Percentiles rank a stretch among this genome's conserved stretches.
phyloP scores from a whole-genome alignment of 2,888 invertebrate species.

The Drosophila bunnanda region DNA sequence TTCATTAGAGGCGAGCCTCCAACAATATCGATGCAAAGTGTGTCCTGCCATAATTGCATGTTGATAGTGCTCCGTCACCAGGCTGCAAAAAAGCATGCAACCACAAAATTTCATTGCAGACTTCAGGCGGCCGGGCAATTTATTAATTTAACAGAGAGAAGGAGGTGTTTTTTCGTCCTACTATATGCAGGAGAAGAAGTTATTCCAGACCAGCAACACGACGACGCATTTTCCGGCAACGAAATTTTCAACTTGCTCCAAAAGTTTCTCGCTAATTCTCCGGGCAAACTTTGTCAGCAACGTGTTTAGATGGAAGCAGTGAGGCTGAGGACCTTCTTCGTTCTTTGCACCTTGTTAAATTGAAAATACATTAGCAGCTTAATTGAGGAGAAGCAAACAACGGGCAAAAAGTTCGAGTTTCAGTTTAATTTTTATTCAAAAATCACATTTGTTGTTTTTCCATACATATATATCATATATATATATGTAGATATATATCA shows the following conservation, averaged over 20 bases:
- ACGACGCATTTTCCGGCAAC: slow-evolving; percentile 35
- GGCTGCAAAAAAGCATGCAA: slow-evolving; percentile 39
- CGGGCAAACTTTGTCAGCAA: slow-evolving; percentile 56
- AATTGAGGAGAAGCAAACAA: slow-evolving; percentile 26
- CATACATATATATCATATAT: slow-evolving; percentile 39
- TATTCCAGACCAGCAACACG: slow-evolving; percentile 36
- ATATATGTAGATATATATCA: slow-evolving; percentile 49
- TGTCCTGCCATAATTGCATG: slow-evolving; percentile 35
- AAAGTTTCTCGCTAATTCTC: slow-evolving; percentile 71
- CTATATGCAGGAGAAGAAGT: slow-evolving; percentile 3
- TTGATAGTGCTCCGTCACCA: slow-evolving; percentile 30
- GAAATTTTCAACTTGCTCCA: slow-evolving; percentile 45
- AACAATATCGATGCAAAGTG: slow-evolving; percentile 19
- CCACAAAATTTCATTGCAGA: slow-evolving; percentile 63
- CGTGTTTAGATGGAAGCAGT: slow-evolving; percentile 43
- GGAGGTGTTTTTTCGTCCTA: neutral
- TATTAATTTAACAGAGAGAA: slow-evolving; percentile 62
- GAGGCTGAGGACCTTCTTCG: neutral
- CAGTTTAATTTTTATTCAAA: slow-evolving; percentile 78
- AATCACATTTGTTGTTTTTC: slow-evolving; percentile 75
- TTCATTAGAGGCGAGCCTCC: slow-evolving; percentile 23
- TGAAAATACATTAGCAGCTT: slow-evolving; percentile 62
- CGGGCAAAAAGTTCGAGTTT: slow-evolving; percentile 44
- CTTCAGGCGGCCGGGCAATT: slow-evolving; percentile 59
- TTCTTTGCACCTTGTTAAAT: slow-evolving; percentile 45